Evolutionary conservation across 1,140 invertebrate species (phyloP), one percentile per base, ranked within the genome.

Genomic region (Mizuhopecten yessoensis): DNA sequence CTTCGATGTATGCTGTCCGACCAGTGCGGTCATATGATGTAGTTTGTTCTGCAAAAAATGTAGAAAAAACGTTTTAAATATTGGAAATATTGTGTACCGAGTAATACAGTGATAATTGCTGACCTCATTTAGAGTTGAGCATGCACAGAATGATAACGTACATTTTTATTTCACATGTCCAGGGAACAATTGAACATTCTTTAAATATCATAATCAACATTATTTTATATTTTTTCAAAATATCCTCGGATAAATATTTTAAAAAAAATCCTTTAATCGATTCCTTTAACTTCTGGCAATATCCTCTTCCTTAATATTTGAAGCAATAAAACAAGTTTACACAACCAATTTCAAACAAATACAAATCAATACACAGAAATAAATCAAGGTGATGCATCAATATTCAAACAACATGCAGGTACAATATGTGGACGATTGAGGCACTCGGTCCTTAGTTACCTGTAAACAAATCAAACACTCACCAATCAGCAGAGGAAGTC

Each of bases 1-100:
- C 94, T 29, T 96, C 96, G 11, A 96, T 93, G 92, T 97, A 97
- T 0, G 94, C 86, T 23, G 94, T 95, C 88, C 94, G 94, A 1
- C 96, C 96, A n/a, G 95, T 93, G 88, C 95, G 95, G 87, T 96
- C 96, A 92, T 96, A 96, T 7, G 90, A 34, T 88, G 93, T 91
- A 9, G 91, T 91, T 0, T 91, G 87, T 45, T 96, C 95, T 96
- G 91, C 20, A 91, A 93, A 39, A 42, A 89, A 57, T 10, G 42
- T n/a, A n/a, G n/a, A n/a, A n/a, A n/a, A n/a, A n/a, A n/a, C n/a
- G 87, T 49, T 49, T 49, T 49, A 87, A n/a, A 88, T n/a, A 88
- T n/a, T n/a, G n/a, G n/a, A n/a, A n/a, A n/a, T n/a, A n/a, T n/a
- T n/a, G n/a, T n/a, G n/a, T n/a, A n/a, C n/a, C n/a, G n/a, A n/a